These are phyloP conservation scores for Circaetus cinerascens DNA, from an alignment of 2,113 vertebrate species.

Conservation along the genomic window DNA sequence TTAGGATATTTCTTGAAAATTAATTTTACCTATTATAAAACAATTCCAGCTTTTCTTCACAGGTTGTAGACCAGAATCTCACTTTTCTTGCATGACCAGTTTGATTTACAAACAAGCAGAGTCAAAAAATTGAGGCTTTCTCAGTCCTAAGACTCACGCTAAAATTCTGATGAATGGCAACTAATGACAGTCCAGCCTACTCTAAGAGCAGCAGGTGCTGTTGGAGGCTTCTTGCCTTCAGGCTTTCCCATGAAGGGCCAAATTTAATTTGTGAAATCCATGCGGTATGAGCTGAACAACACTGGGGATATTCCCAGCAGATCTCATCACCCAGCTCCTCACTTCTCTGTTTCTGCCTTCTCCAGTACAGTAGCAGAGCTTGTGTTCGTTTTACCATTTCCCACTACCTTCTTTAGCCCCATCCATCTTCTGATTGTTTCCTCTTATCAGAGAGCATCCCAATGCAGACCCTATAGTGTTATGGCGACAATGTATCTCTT, in stretches of 20 bases:
- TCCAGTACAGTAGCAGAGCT: not conserved
- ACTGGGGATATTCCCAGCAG: not conserved
- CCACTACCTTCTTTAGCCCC: not conserved
- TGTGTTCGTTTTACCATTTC: not conserved
- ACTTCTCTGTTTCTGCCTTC: not conserved
- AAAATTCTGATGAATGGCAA: not conserved
- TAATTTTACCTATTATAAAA: not conserved
- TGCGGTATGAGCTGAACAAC: not conserved
- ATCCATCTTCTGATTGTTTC: not conserved
- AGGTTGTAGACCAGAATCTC: not conserved
- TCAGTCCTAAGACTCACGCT: not conserved
- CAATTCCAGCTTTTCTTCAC: not conserved
- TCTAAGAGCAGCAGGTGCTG: not conserved
- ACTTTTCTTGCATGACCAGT: not conserved
- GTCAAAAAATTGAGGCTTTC: not conserved
- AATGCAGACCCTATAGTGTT: not conserved
- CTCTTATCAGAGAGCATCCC: not conserved
- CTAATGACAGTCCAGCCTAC: not conserved
- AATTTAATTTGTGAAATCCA: not conserved
- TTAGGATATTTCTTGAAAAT: not conserved
- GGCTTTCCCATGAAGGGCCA: not conserved
- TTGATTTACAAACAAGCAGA: not conserved
- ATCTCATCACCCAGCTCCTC: not conserved
- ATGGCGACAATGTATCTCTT: accelerated
- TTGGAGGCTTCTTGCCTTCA: not conserved